Evolutionary conservation across 2,113 vertebrate genomes (phyloP).

Genomic region (Ellobius talpinus): DNA sequence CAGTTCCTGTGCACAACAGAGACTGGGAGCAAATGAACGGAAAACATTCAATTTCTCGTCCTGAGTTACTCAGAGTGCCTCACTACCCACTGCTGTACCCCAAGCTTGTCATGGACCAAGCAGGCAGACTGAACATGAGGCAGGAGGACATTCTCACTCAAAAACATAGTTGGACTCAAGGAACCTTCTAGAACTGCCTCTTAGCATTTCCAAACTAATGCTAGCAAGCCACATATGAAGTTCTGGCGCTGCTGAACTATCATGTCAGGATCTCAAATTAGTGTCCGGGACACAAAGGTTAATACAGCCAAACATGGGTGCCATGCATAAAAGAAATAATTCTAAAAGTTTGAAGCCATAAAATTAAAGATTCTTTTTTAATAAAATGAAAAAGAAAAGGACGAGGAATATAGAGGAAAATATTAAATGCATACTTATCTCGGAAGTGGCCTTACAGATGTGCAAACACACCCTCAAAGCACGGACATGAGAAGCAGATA

Average conservation of each 20-base stretch:
- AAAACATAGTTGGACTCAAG: background rate
- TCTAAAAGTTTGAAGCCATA: background rate
- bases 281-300: background rate
- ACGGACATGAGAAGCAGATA: background rate
- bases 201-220: background rate
- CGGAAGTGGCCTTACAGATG: background rate
- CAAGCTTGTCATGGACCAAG: background rate
- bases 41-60: background rate
- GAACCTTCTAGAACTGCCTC: background rate
- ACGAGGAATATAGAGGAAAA: background rate
- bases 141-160: background rate
- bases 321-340: background rate
- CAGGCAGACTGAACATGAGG: background rate
- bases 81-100: background rate
- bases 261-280: conserved; percentile 35
- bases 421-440: conserved; percentile 21
- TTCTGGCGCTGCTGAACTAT: background rate
- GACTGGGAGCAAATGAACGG: background rate
- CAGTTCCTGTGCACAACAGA: background rate
- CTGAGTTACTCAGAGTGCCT: background rate
- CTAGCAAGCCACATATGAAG: background rate
- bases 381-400: background rate
- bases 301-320: background rate
- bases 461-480: background rate
- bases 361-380: background rate